A percentile compares a stretch with the other conserved stretches of the same genome.
Evolutionary conservation across 2,113 vertebrate genomes (phyloP).

Genomic region (Glareola pratincola): DNA sequence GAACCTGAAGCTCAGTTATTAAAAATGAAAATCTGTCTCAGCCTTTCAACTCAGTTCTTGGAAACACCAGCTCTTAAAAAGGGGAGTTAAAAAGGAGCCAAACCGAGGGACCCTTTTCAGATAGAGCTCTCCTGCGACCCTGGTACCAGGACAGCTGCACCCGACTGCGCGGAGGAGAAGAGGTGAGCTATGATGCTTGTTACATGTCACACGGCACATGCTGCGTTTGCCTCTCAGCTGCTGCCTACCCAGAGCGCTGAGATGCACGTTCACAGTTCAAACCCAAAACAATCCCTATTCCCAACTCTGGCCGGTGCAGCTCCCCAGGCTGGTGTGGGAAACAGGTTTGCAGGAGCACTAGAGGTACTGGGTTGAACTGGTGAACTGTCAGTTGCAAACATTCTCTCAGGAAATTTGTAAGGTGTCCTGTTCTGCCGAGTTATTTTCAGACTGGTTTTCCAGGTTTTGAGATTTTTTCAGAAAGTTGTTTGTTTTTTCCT

Average conservation of each 20-base stretch:
- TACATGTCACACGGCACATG: not conserved
- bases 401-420: not conserved
- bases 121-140: not conserved
- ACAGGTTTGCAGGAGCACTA: not conserved
- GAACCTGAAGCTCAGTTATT: constrained; percentile 67
- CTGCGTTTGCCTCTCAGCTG: not conserved
- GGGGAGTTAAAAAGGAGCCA: constrained; percentile 19
- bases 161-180: not conserved
- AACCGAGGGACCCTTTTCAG: not conserved
- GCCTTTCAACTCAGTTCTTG: constrained; percentile 52
- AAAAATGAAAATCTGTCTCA: constrained; percentile 70
- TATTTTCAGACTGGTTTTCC: not conserved
- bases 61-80: constrained; percentile 56
- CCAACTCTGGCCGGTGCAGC: not conserved
- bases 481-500: not conserved
- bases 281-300: not conserved
- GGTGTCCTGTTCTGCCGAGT: not conserved
- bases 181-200: constrained; percentile 44
- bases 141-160: not conserved
- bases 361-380: not conserved
- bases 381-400: not conserved
- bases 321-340: not conserved
- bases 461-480: not conserved
- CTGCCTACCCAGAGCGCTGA: not conserved
- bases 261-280: not conserved